Base-by-base conservation (phyloP, 2,113 vertebrate species). In the Marmota flaviventris region DNA sequence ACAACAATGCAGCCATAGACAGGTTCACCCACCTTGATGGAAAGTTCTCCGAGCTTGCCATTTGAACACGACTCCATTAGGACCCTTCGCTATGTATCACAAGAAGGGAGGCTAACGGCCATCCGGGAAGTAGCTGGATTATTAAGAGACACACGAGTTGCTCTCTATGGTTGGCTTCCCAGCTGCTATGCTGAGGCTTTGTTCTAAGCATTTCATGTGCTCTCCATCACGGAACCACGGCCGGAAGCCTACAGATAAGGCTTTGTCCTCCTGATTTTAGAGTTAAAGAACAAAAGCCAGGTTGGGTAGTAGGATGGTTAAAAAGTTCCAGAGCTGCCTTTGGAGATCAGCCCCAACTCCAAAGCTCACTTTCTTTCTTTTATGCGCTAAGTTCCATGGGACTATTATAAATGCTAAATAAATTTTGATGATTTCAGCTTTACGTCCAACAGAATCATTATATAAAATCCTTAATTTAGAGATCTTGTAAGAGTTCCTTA, bases 381-480 rank as follows among this genome's bases (percentile, higher is more conserved):
- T 85, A 86, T 85, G 61, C 14, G 45, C 1, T 29, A 61, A 91
- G 39, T 37, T 72, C 32, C 1, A 45, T 61, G 13, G 32, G 8
- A 18, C 65, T 65, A 77, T 72, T 96, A 92, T 34, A 91, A 76
- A 73, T 91, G 16, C 69, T 45, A 85, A 29, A 58, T 89, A 29
- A 34, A 45, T 79, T 87, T 85, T 93, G 48, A 93, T 58, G 88
- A 81, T 18, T 81, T 94, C 48, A 86, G 45, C n/a, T 70, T 78
- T 0, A 58, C 20, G 75, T 56, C 65, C 90, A 89, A 87, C 76
- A 22, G 8, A 63, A 10, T 87, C 51, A 89, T 79, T 61, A 95
- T 87, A 11, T 79, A 83, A 91, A 97, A 48, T 79, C 37, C 37
- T 97, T 82, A 83, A 91, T 83, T 96, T 72, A 87, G n/a, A 96